Evolutionary conservation across 2,888 invertebrate species (phyloP).

Genomic region (Candidula unifasciata): DNA sequence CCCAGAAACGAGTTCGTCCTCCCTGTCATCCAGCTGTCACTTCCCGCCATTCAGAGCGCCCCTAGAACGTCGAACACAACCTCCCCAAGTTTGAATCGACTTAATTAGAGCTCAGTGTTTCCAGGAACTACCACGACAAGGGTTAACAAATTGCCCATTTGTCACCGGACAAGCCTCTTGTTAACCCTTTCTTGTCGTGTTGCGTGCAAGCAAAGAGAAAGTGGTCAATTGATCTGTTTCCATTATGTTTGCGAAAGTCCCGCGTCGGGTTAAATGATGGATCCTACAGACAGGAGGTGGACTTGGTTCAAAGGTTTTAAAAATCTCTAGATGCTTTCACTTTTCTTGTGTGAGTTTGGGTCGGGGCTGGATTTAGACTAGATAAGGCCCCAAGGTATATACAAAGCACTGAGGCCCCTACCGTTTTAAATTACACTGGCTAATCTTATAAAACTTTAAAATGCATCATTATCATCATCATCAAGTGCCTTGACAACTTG

Average conservation of each 20-base stretch:
- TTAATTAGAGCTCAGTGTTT: background rate
- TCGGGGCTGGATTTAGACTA: too few relatives aligned
- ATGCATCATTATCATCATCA: too few relatives aligned
- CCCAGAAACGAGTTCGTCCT: background rate
- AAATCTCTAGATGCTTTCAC: background rate
- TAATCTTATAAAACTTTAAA: too few relatives aligned
- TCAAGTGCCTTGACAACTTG: too few relatives aligned
- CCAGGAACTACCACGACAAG: background rate
- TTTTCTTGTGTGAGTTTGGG: background rate
- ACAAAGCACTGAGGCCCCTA: too few relatives aligned
- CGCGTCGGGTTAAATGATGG: background rate
- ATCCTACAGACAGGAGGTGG: background rate
- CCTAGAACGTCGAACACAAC: background rate
- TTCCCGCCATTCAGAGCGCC: background rate
- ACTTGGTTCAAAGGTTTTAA: background rate
- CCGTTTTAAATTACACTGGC: too few relatives aligned
- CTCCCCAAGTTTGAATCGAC: background rate
- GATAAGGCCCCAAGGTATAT: too few relatives aligned
- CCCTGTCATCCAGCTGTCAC: background rate
- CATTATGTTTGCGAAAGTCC: background rate
- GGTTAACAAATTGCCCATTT: conserved; percentile 13
- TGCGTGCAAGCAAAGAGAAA: conserved; percentile 13
- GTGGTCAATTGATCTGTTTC: conserved; percentile 4
- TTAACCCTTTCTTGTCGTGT: background rate
- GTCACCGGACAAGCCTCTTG: conserved; percentile 4